Evolutionary conservation across 2,888 invertebrate species (phyloP), one percentile per base, ranked within the genome.

Genomic region (Meghimatium bilineatum): DNA sequence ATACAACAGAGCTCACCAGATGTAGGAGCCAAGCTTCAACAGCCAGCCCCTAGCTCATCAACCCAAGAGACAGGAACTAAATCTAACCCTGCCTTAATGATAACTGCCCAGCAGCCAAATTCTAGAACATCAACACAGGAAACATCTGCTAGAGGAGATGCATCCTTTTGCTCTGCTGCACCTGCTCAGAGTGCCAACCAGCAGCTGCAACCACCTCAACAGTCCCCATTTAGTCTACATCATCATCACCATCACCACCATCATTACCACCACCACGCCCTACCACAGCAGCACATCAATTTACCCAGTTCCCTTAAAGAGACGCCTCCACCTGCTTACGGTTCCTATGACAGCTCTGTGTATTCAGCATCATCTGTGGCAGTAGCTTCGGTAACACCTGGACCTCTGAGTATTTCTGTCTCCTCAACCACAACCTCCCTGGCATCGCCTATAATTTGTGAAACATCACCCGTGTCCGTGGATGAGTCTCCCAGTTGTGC

Each of bases 221-320:
- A 56, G 32, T 79, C 79, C n/a, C 74, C 83, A 6, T 83, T 60
- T 36, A 83, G 83, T 36, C 38, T 79, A 26, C 83, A 83, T 74
- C 83, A 83, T 56, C 83, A 83, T 26, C 83, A 83, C 52, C 83
- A 83, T 52, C 83, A 83, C 74, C 83, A 83, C 32, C 83, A 83
- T 38, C 79, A 83, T 29, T 80, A 83, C 56, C 83, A 83, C 32
- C 83, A 83, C 36, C 83, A 83, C 36, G 63, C 79, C 5, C n/a
- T 56, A n/a, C 49, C 56, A 34, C 72, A 79, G 56, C 56, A 3
- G 17, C 44, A 77, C 14, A 20, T 74, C 29, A 66, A 66, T 17
- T 79, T 79, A 32, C n/a, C 79, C 36, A n/a, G 44, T 32, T 32
- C 60, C 29, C 20, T 83, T 38, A 69, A 83, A 71, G 52, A 52